Evolutionary conservation across 1,140 invertebrate genomes (phyloP).

Genomic region (Schlechtendalia chinensis): DNA sequence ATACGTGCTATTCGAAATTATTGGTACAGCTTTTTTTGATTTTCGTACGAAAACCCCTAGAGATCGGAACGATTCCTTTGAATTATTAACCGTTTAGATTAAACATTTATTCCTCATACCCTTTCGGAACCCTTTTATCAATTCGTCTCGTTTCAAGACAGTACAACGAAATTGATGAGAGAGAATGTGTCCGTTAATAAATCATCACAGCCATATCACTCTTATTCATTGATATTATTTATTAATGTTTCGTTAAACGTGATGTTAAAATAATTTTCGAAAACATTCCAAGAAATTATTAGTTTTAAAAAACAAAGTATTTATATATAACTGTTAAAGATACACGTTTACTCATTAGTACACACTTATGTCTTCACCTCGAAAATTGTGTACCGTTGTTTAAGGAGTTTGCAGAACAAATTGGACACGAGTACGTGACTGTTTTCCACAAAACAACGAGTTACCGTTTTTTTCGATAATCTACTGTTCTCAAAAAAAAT

Average conservation of each 20-base stretch:
- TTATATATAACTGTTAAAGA: not conserved
- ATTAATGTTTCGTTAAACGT: not conserved
- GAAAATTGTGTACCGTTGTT: not conserved
- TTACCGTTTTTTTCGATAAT: too few species aligned
- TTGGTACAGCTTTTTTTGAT: constrained; percentile 5
- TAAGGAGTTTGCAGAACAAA: not conserved
- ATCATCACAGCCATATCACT: not conserved
- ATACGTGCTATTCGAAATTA: not conserved
- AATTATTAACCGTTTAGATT: not conserved
- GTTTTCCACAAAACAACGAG: too few species aligned
- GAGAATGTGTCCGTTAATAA: not conserved
- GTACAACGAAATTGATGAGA: not conserved
- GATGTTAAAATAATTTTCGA: not conserved
- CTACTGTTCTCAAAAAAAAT: too few species aligned
- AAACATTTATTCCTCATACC: constrained; percentile 4
- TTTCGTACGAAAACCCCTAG: not conserved
- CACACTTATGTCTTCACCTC: not conserved
- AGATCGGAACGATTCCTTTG: not conserved
- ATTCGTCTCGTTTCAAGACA: not conserved
- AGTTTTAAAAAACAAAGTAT: not conserved
- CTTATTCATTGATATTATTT: not conserved
- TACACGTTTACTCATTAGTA: not conserved
- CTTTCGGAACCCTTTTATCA: constrained; percentile 12
- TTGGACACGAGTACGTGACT: too few species aligned
- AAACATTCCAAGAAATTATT: not conserved